Conservation (phyloP, 2,113 vertebrate genomes). For the Phrynocephalus versicolor region DNA sequence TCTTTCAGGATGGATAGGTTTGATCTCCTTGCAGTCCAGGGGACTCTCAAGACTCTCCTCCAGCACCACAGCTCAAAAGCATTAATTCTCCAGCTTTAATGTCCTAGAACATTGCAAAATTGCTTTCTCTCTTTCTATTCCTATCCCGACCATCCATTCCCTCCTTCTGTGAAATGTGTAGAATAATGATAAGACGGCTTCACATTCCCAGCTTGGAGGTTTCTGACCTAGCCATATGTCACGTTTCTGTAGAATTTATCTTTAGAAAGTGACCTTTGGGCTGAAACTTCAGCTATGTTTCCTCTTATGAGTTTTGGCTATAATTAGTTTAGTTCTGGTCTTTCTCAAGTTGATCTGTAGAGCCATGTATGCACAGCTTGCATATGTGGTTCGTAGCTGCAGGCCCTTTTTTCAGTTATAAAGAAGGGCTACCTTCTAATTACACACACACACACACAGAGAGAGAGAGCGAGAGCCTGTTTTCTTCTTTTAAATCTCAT, state of each 20-base stretch:
- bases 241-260: background rate
- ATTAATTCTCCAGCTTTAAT: too few relatives aligned
- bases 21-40: too few relatives aligned
- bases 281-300: background rate
- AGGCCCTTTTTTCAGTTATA: background rate
- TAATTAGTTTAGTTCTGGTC: constrained; percentile 10
- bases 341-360: constrained; percentile 2
- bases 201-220: background rate
- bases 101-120: background rate
- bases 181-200: background rate
- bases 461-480: background rate
- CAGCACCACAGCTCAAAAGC: too few relatives aligned
- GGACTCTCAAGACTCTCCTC: too few relatives aligned
- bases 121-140: background rate
- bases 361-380: background rate
- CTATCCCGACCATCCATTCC: background rate
- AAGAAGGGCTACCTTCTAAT: constrained; percentile 29
- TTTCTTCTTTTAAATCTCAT: constrained; percentile 5
- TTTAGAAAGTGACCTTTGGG: constrained; percentile 6
- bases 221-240: background rate
- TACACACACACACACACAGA: constrained; percentile 41
- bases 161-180: background rate
- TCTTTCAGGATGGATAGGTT: too few relatives aligned
- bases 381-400: background rate
- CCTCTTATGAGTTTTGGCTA: background rate